Percentiles rank a stretch among this genome's conserved stretches.
phyloP scores from a whole-genome alignment of 2,797 vertebrate species.

The Acipenser transmontanus region DNA sequence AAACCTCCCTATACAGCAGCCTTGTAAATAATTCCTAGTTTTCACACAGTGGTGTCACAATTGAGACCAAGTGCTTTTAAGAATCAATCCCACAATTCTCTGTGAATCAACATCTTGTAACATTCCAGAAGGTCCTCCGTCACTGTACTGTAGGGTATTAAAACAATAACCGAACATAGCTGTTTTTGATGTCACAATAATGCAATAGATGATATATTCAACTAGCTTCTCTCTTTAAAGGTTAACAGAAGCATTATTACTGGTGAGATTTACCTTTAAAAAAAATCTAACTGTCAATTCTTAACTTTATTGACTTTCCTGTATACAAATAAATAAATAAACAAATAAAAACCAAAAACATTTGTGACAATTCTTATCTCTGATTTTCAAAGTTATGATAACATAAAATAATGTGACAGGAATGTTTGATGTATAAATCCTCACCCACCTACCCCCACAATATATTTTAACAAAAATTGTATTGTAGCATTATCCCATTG shows the following conservation, averaged over 20 bases:
- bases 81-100: slow-evolving; percentile 23
- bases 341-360: background rate
- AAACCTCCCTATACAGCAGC: slow-evolving; percentile 8
- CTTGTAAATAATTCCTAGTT: slow-evolving; percentile 15
- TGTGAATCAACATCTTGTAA: slow-evolving; percentile 17
- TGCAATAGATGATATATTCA: background rate
- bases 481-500: too few relatives aligned
- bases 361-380: background rate
- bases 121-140: slow-evolving; percentile 19
- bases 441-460: too few relatives aligned
- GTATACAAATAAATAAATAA: too few relatives aligned
- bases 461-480: too few relatives aligned
- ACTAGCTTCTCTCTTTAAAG: background rate
- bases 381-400: background rate
- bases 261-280: too few relatives aligned
- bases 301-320: too few relatives aligned
- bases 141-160: slow-evolving; percentile 6
- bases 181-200: background rate
- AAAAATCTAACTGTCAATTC: too few relatives aligned
- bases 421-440: too few relatives aligned
- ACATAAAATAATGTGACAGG: too few relatives aligned
- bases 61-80: slow-evolving; percentile 17
- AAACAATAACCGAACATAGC: slow-evolving; percentile 6
- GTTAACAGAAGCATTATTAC: too few relatives aligned
- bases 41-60: slow-evolving; percentile 13